phyloP scores from a whole-genome alignment of 2,888 invertebrate species.

The Ormyrus nitidulus region DNA sequence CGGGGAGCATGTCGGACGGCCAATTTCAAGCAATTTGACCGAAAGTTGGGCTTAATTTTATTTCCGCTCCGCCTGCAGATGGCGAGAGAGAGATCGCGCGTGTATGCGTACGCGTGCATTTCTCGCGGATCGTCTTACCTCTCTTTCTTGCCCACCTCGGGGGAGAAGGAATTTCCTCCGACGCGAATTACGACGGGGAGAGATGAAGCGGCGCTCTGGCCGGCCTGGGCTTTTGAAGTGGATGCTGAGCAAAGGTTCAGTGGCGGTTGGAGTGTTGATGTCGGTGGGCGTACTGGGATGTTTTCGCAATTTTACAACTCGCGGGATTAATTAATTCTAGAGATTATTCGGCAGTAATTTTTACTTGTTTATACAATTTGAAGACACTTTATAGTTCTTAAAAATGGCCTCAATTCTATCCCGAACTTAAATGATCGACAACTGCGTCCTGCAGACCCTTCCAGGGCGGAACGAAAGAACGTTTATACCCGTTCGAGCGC shows the following conservation, averaged over 20 bases:
- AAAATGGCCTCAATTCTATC: no score
- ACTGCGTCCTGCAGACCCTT: no score
- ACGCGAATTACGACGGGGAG: slow-evolving; percentile 11
- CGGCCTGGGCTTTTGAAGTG: slow-evolving; percentile 29
- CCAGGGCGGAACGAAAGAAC: not conserved
- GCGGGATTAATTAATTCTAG: no score
- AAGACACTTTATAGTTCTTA: no score
- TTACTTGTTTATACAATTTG: no score
- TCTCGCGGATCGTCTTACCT: slow-evolving; percentile 51
- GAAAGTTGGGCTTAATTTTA: slow-evolving; percentile 79
- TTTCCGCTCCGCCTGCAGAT: slow-evolving; percentile 76
- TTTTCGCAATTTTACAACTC: no score
- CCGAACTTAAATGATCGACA: no score
- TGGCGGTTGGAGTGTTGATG: no score
- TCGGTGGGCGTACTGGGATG: no score
- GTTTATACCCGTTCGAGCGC: not conserved
- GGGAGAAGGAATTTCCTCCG: slow-evolving; percentile 56
- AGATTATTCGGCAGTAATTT: no score
- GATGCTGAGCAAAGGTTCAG: not conserved
- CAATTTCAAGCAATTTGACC: slow-evolving; percentile 81
- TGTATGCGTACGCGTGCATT: slow-evolving; percentile 16
- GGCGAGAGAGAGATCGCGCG: slow-evolving; percentile 22
- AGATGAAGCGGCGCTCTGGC: not conserved
- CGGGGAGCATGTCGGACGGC: slow-evolving; percentile 70
- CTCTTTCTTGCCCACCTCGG: slow-evolving; percentile 47